Percentiles rank a stretch among this genome's conserved stretches.
Conservation (phyloP, 1,140 invertebrate genomes). For the Dufourea novaeangliae region DNA sequence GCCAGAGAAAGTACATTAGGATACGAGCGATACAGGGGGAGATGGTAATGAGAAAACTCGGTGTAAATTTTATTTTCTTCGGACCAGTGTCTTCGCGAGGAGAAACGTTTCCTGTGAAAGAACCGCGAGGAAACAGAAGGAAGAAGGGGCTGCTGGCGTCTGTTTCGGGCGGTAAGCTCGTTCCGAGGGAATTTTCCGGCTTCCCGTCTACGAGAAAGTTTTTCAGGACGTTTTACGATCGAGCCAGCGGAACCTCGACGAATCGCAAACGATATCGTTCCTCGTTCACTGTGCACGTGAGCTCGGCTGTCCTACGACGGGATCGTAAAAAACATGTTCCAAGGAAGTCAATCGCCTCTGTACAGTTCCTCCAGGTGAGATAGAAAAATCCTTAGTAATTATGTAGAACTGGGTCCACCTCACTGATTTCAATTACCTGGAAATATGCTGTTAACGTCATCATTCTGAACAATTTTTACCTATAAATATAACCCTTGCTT, state of each 20-base stretch:
- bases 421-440: no score
- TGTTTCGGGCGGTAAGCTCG: not conserved
- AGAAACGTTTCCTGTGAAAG: not conserved
- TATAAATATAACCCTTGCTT: no score
- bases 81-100: not conserved
- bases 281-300: conserved; percentile 8
- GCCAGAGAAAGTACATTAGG: conserved; percentile 41
- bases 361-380: no score
- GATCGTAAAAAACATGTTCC: conserved; percentile 26
- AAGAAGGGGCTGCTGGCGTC: not conserved
- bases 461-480: no score
- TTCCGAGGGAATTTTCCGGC: conserved; percentile 31
- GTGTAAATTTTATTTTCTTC: conserved; percentile 56
- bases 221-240: conserved; percentile 8
- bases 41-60: conserved; percentile 58
- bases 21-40: conserved; percentile 21
- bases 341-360: no score
- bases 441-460: no score
- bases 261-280: conserved; percentile 15
- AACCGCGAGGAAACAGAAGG: conserved; percentile 3
- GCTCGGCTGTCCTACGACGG: not conserved
- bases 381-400: no score
- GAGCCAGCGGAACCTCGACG: not conserved
- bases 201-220: not conserved
- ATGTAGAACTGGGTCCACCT: no score